A percentile compares a stretch with the other conserved stretches of the same genome.
Evolutionary conservation across 64 coral and sea anemone species (phyloP).

Genomic region (Pocillopora damicornis): DNA sequence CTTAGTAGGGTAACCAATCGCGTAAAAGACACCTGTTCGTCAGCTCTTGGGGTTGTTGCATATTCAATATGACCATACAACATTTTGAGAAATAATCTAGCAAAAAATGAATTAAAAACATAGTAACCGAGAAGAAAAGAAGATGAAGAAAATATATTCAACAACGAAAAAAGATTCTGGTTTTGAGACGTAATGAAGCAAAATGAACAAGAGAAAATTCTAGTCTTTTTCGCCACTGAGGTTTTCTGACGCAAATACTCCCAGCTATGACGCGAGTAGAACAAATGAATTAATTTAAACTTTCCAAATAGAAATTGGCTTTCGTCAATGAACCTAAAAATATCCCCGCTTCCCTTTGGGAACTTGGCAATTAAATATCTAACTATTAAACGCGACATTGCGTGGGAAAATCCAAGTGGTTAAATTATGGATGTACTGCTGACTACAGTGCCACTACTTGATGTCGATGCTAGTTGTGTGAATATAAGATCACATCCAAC

Average conservation of each 20-base stretch:
- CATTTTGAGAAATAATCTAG: not conserved
- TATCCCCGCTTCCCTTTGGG: slow-evolving; percentile 9
- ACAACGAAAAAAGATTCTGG: not conserved
- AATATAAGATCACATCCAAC: not conserved
- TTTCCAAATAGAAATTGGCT: slow-evolving; percentile 2
- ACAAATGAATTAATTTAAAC: not conserved
- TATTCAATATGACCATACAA: slow-evolving; percentile 1
- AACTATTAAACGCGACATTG: not conserved
- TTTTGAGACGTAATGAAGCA: not conserved
- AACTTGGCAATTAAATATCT: slow-evolving; percentile 15
- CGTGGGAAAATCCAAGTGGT: slow-evolving; percentile 21
- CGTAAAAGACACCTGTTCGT: slow-evolving; percentile 23
- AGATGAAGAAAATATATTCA: not conserved
- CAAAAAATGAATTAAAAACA: not conserved
- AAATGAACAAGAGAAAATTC: not conserved
- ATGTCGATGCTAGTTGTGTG: not conserved
- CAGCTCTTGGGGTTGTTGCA: not conserved
- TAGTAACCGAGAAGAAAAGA: not conserved
- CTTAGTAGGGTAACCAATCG: slow-evolving; percentile 6
- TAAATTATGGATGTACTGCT: slow-evolving; percentile 11
- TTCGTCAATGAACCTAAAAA: slow-evolving; percentile 35
- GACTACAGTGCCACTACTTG: not conserved
- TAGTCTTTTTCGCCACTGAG: not conserved
- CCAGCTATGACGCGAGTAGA: slow-evolving; percentile 4
- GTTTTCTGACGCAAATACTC: not conserved